Base-by-base conservation (phyloP, 2,797 vertebrate genomes). In the Clarias fuscus region DNA sequence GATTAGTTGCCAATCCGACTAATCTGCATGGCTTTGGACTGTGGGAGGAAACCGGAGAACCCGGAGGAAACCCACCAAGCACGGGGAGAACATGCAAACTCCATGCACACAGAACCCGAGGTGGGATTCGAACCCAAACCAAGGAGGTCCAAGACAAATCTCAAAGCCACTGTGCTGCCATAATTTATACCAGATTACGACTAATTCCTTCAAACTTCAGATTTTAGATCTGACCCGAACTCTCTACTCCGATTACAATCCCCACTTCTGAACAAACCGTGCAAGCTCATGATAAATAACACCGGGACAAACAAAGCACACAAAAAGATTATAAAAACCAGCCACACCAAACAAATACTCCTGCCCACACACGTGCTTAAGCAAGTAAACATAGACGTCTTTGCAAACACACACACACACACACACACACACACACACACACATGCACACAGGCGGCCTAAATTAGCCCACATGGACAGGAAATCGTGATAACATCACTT, bases 401-500 rank as follows among this genome's bases (percentile, higher is more conserved):
- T 83, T 40, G 48, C 82, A 68, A 8, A 76, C 48, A 71, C 10
- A 64, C 53, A 86, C 56, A 59, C 82, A 68, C 5, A 76, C 48
- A 83, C 85, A 83, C 71, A 86, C 56, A 59, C 82, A 61, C 5
- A 76, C 48, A 70, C 10, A 86, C 56, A 59, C 82, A 61, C 5
- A 76, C 48, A 70, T 6, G 68, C 61, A 83, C 37, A 67, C 71
- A 87, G 13, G 79, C 76, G 83, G 64, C 84, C 85, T 59, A 75
- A 73, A 83, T 43, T 82, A 56, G 37, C 43, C 84, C 83, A 88
- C 76, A 87, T 11, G 58, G 86, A 91, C 89, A 92, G 91, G 91
- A 93, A 92, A 88, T 83, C 17, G 56, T 72, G 89, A 93, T 92
- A 92, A 85, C 87, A 93, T 92, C 89, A 88, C 87, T 93, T 93